Evolutionary conservation across 2,113 vertebrate species (phyloP).

Genomic region (Pachyramphus minor): DNA sequence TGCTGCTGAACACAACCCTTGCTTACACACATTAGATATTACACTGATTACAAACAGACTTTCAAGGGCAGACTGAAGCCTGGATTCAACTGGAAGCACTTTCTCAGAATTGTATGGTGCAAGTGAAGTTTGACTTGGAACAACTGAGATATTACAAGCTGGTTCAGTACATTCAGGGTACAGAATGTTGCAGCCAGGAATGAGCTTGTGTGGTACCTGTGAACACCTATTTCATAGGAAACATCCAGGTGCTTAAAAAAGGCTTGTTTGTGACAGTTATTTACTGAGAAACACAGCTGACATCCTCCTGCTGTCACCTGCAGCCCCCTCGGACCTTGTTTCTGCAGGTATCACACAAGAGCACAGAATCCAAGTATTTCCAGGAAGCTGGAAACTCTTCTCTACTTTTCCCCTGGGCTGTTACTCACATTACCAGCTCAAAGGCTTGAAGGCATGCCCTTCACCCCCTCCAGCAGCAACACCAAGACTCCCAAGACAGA

Average conservation of each 20-base stretch:
- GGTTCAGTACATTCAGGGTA: not conserved
- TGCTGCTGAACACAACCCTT: not conserved
- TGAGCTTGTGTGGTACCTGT: accelerated
- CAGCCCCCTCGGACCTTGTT: not conserved
- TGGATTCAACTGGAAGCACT: not conserved
- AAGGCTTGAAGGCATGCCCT: not conserved
- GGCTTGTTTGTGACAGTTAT: not conserved
- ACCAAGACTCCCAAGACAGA: not conserved
- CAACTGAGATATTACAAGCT: not conserved
- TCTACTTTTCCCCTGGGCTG: not conserved
- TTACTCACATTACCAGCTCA: not conserved
- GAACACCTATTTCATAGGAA: accelerated
- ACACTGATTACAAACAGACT: not conserved
- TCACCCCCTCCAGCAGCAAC: not conserved
- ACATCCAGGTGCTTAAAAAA: not conserved
- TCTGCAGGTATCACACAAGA: accelerated
- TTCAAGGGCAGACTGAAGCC: not conserved
- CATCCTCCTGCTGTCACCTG: not conserved
- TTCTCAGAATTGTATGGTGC: accelerated
- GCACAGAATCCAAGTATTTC: not conserved
- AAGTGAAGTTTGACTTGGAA: not conserved
- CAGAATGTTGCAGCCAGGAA: not conserved
- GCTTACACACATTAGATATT: accelerated
- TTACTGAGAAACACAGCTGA: not conserved
- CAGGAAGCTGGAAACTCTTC: not conserved